A percentile compares a stretch with the other conserved stretches of the same genome.
phyloP scores from a whole-genome alignment of 2,113 vertebrate species.

The Myotis davidii region DNA sequence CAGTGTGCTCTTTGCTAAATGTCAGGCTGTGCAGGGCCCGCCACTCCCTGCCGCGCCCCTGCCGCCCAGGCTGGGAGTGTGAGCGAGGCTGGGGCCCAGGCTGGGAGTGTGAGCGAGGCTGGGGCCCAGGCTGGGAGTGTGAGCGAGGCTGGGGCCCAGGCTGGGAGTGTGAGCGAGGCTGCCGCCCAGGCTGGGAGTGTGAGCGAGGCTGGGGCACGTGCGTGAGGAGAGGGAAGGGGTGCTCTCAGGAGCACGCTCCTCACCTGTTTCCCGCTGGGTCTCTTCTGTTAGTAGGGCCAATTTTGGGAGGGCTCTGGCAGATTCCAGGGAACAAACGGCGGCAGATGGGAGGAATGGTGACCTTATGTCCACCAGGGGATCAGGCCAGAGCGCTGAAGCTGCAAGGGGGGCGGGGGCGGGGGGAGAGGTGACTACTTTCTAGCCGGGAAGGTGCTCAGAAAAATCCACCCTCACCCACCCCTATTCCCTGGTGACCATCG shows the following conservation, averaged over 20 bases:
- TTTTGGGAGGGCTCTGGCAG: not conserved
- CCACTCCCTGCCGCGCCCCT: not conserved
- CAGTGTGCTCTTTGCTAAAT: not conserved
- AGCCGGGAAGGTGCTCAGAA: not conserved
- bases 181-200: fast-evolving
- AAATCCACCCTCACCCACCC: not conserved
- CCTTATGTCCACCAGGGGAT: not conserved
- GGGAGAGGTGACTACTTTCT: not conserved
- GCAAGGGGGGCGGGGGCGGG: not conserved
- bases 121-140: not conserved
- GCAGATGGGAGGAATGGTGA: not conserved
- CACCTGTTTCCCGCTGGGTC: not conserved
- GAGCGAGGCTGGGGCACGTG: not conserved
- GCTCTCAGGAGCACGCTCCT: fast-evolving
- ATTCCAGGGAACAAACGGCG: not conserved
- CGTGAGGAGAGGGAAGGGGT: not conserved
- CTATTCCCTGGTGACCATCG: not conserved
- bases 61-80: fast-evolving
- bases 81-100: no score
- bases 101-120: not conserved
- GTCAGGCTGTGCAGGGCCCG: not conserved
- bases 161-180: not conserved
- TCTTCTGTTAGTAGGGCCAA: not conserved
- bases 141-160: not conserved
- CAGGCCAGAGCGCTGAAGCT: not conserved